These are phyloP conservation scores for Sisyra nigra DNA, from an alignment of 2,888 invertebrate species.

Conservation along the genomic window DNA sequence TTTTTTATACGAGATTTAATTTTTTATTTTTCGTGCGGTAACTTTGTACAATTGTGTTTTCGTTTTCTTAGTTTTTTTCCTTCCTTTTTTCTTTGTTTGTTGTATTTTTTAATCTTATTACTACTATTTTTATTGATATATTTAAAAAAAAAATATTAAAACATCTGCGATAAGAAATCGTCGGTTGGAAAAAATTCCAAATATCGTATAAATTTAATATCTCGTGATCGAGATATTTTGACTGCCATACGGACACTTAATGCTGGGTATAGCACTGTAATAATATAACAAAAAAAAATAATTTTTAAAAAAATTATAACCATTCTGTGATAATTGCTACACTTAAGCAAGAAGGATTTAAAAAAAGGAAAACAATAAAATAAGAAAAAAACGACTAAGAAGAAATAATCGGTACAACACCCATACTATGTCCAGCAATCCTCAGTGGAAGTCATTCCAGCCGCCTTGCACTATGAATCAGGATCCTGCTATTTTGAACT, in stretches of 20 bases:
- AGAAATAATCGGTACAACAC: constrained; percentile 17
- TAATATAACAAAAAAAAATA: too few relatives aligned
- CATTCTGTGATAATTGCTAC: constrained; percentile 44
- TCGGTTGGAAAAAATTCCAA: background rate
- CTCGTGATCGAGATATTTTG: constrained; percentile 1
- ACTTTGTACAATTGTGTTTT: constrained; percentile 3
- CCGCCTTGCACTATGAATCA: constrained; percentile 68
- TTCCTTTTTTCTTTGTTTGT: constrained; percentile 5
- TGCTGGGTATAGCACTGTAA: constrained; percentile 10
- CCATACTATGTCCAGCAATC: constrained; percentile 57
- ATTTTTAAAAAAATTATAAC: constrained; percentile 24
- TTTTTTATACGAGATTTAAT: constrained; percentile 6
- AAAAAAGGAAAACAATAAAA: too few relatives aligned
- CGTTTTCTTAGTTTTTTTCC: constrained; percentile 5
- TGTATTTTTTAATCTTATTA: constrained; percentile 5
- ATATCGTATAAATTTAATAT: constrained; percentile 1
- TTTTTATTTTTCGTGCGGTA: too few relatives aligned
- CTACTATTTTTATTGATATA: background rate
- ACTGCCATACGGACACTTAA: constrained; percentile 9
- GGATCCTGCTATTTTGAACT: constrained; percentile 66
- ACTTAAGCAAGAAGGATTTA: constrained; percentile 20
- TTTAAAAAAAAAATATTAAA: background rate
- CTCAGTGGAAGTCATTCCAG: constrained; percentile 84
- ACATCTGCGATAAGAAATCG: background rate
- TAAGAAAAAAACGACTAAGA: too few relatives aligned